Conservation (phyloP, 1,140 invertebrate genomes). For the Odontomachus brunneus region DNA sequence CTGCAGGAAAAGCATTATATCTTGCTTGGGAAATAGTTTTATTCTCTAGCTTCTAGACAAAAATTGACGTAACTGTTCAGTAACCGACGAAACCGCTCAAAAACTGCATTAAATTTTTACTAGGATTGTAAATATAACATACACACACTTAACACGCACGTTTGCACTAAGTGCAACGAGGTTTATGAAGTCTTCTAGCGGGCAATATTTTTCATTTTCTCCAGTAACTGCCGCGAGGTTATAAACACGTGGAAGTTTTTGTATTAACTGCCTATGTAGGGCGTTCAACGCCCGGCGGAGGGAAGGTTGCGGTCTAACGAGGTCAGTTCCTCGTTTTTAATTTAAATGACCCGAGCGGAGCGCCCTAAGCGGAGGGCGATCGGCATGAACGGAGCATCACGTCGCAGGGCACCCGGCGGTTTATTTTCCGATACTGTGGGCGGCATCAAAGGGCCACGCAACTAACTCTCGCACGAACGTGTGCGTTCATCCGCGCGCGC, state of each 20-base stretch:
- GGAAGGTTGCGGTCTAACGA: constrained; percentile 52
- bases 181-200: constrained; percentile 10
- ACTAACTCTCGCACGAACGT: constrained; percentile 55
- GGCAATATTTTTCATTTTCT: constrained; percentile 43
- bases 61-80: too few relatives aligned
- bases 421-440: constrained; percentile 57
- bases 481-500: constrained; percentile 49
- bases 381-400: constrained; percentile 44
- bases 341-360: constrained; percentile 42
- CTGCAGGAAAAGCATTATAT: too few relatives aligned
- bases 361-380: constrained; percentile 39
- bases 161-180: not conserved
- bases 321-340: constrained; percentile 62
- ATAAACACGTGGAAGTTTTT: constrained; percentile 41
- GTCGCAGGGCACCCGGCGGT: constrained; percentile 31
- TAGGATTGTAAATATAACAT: too few relatives aligned
- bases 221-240: constrained; percentile 35
- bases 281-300: constrained; percentile 48
- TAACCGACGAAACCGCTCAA: too few relatives aligned
- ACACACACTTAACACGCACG: too few relatives aligned
- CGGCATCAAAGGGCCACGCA: constrained; percentile 61
- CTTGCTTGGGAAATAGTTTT: too few relatives aligned
- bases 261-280: constrained; percentile 34
- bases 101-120: too few relatives aligned
- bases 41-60: too few relatives aligned